Evolutionary conservation across 23 tunicate species (phyloP).

Genomic region (Ascidia mentula): DNA sequence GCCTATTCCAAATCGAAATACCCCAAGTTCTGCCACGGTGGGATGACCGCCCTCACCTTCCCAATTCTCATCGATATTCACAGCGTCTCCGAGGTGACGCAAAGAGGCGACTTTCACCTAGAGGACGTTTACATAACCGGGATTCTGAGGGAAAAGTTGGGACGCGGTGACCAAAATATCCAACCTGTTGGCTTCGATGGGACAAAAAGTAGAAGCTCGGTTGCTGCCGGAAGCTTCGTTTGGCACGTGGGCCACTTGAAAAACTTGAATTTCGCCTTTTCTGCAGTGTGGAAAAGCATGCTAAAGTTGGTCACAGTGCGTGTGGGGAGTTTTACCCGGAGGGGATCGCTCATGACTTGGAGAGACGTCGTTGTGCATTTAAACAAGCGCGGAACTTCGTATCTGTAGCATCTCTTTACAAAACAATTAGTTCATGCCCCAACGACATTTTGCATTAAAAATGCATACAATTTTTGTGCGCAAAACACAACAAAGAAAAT

Average conservation of each 20-base stretch:
- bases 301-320: not conserved
- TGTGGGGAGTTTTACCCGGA: not conserved
- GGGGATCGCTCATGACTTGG: not conserved
- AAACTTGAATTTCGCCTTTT: not conserved
- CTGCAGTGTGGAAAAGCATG: not conserved
- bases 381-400: not conserved
- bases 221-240: not conserved
- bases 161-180: not conserved
- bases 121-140: slow-evolving; percentile 77
- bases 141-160: slow-evolving; percentile 31
- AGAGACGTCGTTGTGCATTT: not conserved
- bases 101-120: slow-evolving; percentile 47
- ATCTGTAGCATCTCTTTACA: not conserved
- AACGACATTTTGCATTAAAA: no score
- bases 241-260: not conserved
- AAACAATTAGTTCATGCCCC: no score
- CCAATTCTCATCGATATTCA: slow-evolving; percentile 31
- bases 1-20: slow-evolving; percentile 29
- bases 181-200: not conserved
- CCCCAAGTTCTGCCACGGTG: slow-evolving; percentile 81
- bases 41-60: slow-evolving; percentile 43
- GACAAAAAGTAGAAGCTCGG: not conserved
- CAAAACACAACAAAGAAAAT: no score
- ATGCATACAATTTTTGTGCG: no score
- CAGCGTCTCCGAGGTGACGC: slow-evolving; percentile 47